phyloP scores from a whole-genome alignment of 1,140 invertebrate genomes.

The Cyclargus thomasi region DNA sequence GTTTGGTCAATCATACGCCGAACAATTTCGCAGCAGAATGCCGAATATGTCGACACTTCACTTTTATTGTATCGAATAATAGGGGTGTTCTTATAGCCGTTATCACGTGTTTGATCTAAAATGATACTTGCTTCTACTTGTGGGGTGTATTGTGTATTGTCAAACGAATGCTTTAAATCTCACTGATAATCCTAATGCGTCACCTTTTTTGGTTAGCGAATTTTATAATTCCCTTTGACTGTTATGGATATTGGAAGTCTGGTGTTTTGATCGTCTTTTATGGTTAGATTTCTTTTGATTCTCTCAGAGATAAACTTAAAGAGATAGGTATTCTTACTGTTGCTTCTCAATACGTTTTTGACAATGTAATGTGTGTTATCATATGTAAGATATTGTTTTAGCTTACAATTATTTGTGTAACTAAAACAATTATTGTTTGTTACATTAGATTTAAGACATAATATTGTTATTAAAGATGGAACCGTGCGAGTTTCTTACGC shows the following conservation, averaged over 20 bases:
- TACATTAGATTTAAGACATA: too few species aligned
- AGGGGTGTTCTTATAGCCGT: conserved; percentile 71
- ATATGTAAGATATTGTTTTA: too few species aligned
- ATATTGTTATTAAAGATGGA: too few species aligned
- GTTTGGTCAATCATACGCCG: conserved; percentile 45
- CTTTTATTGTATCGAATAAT: conserved; percentile 75
- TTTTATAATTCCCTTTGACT: conserved; percentile 17
- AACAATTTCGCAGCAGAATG: conserved; percentile 63
- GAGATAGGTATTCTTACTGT: too few species aligned
- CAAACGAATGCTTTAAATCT: conserved; percentile 20
- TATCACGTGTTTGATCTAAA: conserved; percentile 75
- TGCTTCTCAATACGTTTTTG: too few species aligned
- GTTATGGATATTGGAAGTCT: neutral
- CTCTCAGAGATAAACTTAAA: too few species aligned
- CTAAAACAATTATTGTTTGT: too few species aligned
- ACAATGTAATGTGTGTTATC: too few species aligned
- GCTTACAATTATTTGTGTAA: too few species aligned
- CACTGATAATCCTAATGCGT: conserved; percentile 16
- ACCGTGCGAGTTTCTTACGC: too few species aligned
- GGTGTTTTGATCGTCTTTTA: neutral
- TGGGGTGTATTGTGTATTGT: conserved; percentile 47
- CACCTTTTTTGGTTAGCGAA: conserved; percentile 33
- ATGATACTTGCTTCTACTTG: conserved; percentile 61
- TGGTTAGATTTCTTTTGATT: neutral
- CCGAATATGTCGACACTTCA: conserved; percentile 73